A percentile compares a stretch with the other conserved stretches of the same genome.
Evolutionary conservation across 2,888 invertebrate species (phyloP).

Genomic region (Hylaea fasciaria): DNA sequence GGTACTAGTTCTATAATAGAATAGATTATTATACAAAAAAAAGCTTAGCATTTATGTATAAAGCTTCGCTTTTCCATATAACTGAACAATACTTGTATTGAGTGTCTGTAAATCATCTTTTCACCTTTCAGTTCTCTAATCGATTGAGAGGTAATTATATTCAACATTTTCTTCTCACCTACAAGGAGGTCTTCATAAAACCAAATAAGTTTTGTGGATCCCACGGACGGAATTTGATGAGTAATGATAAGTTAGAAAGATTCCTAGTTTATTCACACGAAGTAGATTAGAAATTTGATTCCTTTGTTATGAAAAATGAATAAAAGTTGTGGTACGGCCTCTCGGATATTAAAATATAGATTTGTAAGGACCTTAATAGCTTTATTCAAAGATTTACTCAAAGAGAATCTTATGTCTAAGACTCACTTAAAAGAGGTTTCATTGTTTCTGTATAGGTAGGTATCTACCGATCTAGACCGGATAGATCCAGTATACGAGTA

Average conservation of each 20-base stretch:
- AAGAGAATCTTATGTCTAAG: no score
- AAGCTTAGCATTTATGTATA: no score
- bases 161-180: slow-evolving; percentile 6
- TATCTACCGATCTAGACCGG: background rate
- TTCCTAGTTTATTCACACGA: slow-evolving; percentile 31
- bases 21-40: no score
- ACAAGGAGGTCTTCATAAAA: slow-evolving; percentile 46
- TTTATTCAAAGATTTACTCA: background rate
- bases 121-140: no score
- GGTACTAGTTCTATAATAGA: no score
- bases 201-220: slow-evolving; percentile 32
- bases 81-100: no score
- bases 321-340: slow-evolving; percentile 24
- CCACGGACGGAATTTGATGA: slow-evolving; percentile 54
- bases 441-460: background rate
- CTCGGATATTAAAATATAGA: background rate
- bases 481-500: no score
- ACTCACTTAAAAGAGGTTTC: no score
- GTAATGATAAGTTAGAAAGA: slow-evolving; percentile 41
- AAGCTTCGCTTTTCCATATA: no score
- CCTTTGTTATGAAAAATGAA: slow-evolving; percentile 19
- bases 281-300: slow-evolving; percentile 40
- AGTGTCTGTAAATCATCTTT: no score
- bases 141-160: background rate
- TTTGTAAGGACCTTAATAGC: background rate